A percentile compares a stretch with the other conserved stretches of the same genome.
Conservation (phyloP, 2,113 vertebrate genomes). For the Lipotes vexillifer region DNA sequence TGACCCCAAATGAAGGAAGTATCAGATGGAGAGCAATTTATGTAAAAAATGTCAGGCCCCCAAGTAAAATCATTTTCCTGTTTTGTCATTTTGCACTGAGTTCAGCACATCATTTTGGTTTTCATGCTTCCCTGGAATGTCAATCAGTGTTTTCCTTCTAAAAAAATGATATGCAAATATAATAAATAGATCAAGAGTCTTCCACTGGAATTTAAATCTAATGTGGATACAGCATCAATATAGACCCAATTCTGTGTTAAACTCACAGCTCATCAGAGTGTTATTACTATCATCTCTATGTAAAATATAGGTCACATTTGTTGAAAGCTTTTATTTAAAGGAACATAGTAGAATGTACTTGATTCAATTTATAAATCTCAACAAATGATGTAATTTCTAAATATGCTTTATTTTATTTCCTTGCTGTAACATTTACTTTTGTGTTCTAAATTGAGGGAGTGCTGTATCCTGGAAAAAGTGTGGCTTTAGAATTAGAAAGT, state of each 20-base stretch:
- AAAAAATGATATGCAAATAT: background rate
- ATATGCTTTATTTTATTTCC: background rate
- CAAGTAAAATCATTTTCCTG: background rate
- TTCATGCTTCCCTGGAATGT: background rate
- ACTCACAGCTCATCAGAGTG: too few species aligned
- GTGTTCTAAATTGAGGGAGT: background rate
- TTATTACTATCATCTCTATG: too few species aligned
- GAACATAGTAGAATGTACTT: background rate
- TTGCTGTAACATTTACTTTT: background rate
- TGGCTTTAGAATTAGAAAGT: background rate
- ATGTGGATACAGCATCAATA: background rate
- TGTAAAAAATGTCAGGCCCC: accelerated
- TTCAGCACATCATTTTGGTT: background rate
- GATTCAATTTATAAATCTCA: background rate
- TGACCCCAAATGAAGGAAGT: background rate
- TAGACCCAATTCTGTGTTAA: background rate
- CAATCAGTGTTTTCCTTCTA: background rate
- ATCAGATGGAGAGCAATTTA: background rate
- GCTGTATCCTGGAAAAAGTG: background rate
- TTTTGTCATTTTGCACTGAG: background rate
- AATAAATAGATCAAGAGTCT: background rate
- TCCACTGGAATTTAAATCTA: background rate
- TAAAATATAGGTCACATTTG: background rate
- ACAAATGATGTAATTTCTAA: background rate
- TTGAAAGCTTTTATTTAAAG: background rate